Percentiles rank a stretch among this genome's conserved stretches.
phyloP scores from a whole-genome alignment of 1,140 invertebrate genomes.

The Drosophila funebris region DNA sequence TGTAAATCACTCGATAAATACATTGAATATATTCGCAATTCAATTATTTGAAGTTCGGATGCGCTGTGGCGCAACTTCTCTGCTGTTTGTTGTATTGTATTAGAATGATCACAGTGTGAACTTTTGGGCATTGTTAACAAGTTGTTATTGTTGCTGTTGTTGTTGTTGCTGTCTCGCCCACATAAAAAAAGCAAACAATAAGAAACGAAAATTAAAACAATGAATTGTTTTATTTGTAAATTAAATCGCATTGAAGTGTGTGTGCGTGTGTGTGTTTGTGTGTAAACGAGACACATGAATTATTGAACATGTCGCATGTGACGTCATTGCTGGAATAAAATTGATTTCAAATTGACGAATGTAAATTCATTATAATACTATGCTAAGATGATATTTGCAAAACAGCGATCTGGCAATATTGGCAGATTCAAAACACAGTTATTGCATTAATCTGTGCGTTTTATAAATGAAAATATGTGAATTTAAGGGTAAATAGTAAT shows the following conservation, averaged over 20 bases:
- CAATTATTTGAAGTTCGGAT: constrained; percentile 31
- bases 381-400: constrained; percentile 11
- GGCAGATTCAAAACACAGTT: background rate
- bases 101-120: constrained; percentile 1
- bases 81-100: background rate
- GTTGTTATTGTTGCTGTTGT: constrained; percentile 15
- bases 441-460: background rate
- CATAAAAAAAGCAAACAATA: constrained; percentile 6
- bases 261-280: background rate
- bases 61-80: no score
- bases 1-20: constrained; percentile 20
- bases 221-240: constrained; percentile 23
- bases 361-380: constrained; percentile 4
- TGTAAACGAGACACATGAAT: constrained; percentile 2
- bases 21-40: constrained; percentile 4
- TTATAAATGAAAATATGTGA: background rate
- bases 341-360: background rate
- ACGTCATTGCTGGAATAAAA: constrained; percentile 31
- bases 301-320: constrained; percentile 18
- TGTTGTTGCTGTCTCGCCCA: constrained; percentile 3
- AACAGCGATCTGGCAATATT: background rate
- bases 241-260: background rate
- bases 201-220: background rate
- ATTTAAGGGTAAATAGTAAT: no score
- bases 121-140: constrained; percentile 25